Evolutionary conservation across 2,797 vertebrate species (phyloP), one percentile per base, ranked within the genome.

Genomic region (Girardinus metallicus): DNA sequence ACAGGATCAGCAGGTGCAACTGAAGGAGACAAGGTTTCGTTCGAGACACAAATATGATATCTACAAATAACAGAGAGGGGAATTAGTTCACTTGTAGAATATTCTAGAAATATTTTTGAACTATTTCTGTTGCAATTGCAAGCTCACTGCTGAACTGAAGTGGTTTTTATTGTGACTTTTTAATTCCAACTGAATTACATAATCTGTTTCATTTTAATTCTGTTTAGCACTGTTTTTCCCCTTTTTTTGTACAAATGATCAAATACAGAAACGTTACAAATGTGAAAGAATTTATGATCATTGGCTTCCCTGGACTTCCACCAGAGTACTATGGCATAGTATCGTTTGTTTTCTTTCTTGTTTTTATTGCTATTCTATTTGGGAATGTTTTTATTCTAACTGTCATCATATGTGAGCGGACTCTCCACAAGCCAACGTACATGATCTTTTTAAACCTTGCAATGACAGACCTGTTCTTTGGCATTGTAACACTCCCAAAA

Each of bases 301-400:
- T 81, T 70, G 96, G 95, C 75, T 95, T 96, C 73, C 92, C 93
- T 36, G 93, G 88, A 79, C 91, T 95, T 64, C 82, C 78, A 2
- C 73, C 85, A 13, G 31, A 87, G 16, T 91, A 94, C 85, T 79
- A 91, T 75, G 78, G 81, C 18, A 39, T 55, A 0, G 80, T 94
- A 13, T 90, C 84, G 0, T 49, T 64, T 46, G 36, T 92, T 76
- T 89, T 93, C 39, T 81, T 94, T 34, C 3, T 94, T 0, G 55
- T 91, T 57, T 94, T 90, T 47, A 23, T 88, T 5, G 53, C 73
- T 71, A 90, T 95, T 4, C 66, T 94, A 23, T 51, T 83, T 9
- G 94, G 91, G 53, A 96, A 96, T 66, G 44, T 83, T 77, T 91
- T 94, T 6, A 78, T 95, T 43, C 71, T 95, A 75, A 34, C 82